Evolutionary conservation across 2,888 invertebrate species (phyloP).

Genomic region (Bembecia ichneumoniformis): DNA sequence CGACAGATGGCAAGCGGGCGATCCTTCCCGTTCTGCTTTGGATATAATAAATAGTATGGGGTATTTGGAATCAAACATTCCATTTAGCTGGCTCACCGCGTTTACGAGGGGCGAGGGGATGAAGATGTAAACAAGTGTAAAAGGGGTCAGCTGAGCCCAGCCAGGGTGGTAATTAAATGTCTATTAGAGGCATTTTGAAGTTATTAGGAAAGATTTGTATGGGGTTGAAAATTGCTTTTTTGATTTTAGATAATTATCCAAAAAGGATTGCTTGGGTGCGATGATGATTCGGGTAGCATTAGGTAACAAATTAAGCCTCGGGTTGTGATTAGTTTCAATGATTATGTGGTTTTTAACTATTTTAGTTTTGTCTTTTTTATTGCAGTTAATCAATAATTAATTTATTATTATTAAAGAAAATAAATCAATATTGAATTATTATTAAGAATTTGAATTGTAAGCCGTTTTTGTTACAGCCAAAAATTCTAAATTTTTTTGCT

Average conservation of each 20-base stretch:
- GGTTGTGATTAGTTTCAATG: not conserved
- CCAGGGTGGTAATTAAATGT: constrained; percentile 63
- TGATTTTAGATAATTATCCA: constrained; percentile 39
- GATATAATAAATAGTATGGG: constrained; percentile 68
- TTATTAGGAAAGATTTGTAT: constrained; percentile 55
- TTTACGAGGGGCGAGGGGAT: constrained; percentile 48
- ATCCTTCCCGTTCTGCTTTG: constrained; percentile 61
- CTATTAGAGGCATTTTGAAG: constrained; percentile 63
- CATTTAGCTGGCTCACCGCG: constrained; percentile 66
- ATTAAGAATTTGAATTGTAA: too few relatives aligned
- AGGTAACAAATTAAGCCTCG: not conserved
- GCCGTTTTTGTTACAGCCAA: too few relatives aligned
- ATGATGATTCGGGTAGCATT: constrained; percentile 17
- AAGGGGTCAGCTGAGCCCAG: constrained; percentile 68
- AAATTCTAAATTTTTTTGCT: too few relatives aligned
- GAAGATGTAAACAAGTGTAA: constrained; percentile 73
- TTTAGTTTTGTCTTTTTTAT: too few relatives aligned
- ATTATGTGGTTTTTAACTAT: not conserved
- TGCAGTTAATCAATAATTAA: too few relatives aligned
- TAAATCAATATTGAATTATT: too few relatives aligned
- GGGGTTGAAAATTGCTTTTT: constrained; percentile 38
- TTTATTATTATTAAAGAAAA: too few relatives aligned
- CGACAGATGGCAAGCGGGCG: constrained; percentile 71
- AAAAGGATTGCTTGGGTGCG: constrained; percentile 31
- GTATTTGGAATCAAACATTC: constrained; percentile 68